These are phyloP conservation scores for Zonitis immaculata DNA, from an alignment of 2,888 invertebrate species.

Conservation along the genomic window DNA sequence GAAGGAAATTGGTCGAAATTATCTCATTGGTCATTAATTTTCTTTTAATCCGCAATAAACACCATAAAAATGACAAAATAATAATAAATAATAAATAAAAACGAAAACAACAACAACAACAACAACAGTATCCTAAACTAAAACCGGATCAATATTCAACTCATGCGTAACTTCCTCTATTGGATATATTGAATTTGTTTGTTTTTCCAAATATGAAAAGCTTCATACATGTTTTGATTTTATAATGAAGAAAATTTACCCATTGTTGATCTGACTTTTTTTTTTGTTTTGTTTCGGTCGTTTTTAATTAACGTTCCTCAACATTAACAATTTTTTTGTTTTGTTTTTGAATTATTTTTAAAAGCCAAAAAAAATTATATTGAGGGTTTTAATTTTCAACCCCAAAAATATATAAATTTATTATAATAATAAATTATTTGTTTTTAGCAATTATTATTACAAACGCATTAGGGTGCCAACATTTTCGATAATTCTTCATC, in stretches of 20 bases:
- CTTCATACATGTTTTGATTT: not conserved
- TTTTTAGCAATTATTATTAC: no score
- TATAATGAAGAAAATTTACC: conserved; percentile 11
- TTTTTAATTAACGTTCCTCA: not conserved
- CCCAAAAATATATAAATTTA: not conserved
- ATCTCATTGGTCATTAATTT: conserved; percentile 1
- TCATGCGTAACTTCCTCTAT: conserved; percentile 13
- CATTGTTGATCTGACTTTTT: conserved; percentile 13
- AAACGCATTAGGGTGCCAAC: conserved; percentile 77
- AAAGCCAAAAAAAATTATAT: not conserved
- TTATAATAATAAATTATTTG: no score
- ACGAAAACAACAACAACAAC: no score
- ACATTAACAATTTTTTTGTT: not conserved
- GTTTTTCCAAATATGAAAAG: conserved; percentile 12
- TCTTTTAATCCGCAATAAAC: conserved; percentile 23
- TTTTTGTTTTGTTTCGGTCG: not conserved
- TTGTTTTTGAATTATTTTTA: not conserved
- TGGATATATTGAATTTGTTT: conserved; percentile 8
- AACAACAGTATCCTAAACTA: conserved; percentile 1
- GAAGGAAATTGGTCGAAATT: not conserved
- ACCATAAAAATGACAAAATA: not conserved
- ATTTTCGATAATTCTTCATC: conserved; percentile 94
- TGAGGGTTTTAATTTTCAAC: not conserved
- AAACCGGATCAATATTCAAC: conserved; percentile 16
- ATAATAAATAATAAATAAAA: not conserved